A percentile compares a stretch with the other conserved stretches of the same genome.
phyloP scores from a whole-genome alignment of 2,113 vertebrate species.

The Ciconia boyciana region DNA sequence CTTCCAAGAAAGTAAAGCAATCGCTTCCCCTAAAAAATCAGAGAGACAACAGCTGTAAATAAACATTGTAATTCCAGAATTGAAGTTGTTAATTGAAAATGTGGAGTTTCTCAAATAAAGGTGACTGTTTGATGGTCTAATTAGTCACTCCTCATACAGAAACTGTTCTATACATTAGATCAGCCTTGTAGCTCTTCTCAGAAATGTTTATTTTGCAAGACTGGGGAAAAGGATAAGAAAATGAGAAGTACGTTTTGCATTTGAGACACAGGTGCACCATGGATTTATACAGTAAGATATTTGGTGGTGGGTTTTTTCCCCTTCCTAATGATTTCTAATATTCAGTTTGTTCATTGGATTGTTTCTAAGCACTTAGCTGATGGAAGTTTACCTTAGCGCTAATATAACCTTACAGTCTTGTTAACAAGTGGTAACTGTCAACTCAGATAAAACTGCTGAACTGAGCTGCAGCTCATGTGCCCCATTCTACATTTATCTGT shows the following conservation, averaged over 20 bases:
- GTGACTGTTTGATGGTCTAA: too few relatives aligned
- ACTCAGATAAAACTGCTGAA: neutral
- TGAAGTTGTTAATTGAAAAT: neutral
- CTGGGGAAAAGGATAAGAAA: neutral
- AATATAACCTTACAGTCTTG: neutral
- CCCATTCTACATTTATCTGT: neutral
- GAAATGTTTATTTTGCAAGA: neutral
- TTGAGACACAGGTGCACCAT: neutral
- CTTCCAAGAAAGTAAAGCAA: neutral
- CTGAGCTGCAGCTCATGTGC: neutral
- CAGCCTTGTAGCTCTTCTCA: neutral
- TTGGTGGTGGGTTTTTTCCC: rapidly evolving
- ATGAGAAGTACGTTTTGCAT: neutral
- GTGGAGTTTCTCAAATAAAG: neutral
- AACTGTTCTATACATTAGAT: neutral
- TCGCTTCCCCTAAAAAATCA: neutral
- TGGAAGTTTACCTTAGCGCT: neutral
- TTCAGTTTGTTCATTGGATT: neutral
- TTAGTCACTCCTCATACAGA: neutral
- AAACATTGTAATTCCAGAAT: neutral
- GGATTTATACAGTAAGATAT: neutral
- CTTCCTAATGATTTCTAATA: neutral
- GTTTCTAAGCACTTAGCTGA: neutral
- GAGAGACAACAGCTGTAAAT: neutral
- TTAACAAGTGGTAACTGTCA: neutral